Percentiles rank a stretch among this genome's conserved stretches.
Evolutionary conservation across 1,140 invertebrate species (phyloP).

Genomic region (Hestina assimilis): DNA sequence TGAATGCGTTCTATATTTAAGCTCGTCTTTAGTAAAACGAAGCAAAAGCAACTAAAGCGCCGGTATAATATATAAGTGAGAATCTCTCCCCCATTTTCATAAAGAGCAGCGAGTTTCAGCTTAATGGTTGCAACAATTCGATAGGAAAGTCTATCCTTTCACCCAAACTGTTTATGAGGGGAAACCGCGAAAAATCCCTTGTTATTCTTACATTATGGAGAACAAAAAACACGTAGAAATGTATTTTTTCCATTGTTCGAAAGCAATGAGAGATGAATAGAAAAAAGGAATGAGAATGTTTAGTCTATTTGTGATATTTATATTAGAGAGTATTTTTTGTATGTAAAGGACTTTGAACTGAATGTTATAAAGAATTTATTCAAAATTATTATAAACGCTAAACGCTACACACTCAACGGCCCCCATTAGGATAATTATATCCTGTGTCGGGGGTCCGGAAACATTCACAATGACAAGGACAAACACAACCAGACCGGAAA

Average conservation of each 20-base stretch:
- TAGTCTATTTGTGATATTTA: slow-evolving; percentile 5
- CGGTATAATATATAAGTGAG: slow-evolving; percentile 17
- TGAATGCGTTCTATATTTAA: background rate
- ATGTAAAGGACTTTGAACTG: too few relatives aligned
- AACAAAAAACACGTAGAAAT: slow-evolving; percentile 52
- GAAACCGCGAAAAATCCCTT: slow-evolving; percentile 46
- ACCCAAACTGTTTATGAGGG: slow-evolving; percentile 57
- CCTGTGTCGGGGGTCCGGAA: too few relatives aligned
- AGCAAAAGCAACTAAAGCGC: slow-evolving; percentile 8
- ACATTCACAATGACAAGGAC: too few relatives aligned
- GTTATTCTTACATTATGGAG: slow-evolving; percentile 57
- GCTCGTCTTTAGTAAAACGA: background rate
- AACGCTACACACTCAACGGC: too few relatives aligned
- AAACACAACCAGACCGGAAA: too few relatives aligned
- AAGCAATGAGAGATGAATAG: slow-evolving; percentile 28
- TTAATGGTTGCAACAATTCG: slow-evolving; percentile 51
- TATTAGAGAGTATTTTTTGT: background rate
- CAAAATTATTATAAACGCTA: too few relatives aligned
- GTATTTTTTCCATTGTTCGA: slow-evolving; percentile 49
- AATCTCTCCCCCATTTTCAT: slow-evolving; percentile 17
- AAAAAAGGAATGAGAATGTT: slow-evolving; percentile 26
- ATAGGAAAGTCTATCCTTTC: slow-evolving; percentile 49
- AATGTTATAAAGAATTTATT: too few relatives aligned
- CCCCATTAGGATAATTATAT: too few relatives aligned
- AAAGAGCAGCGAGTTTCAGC: slow-evolving; percentile 30